These are phyloP conservation scores for Xenops minutus DNA, from an alignment of 2,797 vertebrate species.

Conservation along the genomic window DNA sequence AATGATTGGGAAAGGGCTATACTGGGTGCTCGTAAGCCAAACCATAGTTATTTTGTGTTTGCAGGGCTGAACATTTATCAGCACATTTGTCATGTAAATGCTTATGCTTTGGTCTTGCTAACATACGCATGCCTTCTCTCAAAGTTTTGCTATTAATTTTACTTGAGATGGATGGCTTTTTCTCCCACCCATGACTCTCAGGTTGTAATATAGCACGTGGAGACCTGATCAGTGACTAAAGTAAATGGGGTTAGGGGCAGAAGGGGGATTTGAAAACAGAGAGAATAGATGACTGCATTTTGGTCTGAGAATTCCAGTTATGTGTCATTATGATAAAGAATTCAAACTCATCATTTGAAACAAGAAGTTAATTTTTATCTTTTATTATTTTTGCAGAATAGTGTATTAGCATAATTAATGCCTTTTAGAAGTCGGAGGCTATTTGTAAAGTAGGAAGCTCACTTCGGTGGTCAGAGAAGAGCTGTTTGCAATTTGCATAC, in stretches of 20 bases:
- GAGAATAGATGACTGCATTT: slow-evolving; percentile 46
- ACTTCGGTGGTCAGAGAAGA: slow-evolving; percentile 2
- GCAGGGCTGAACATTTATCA: slow-evolving; percentile 16
- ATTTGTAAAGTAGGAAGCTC: slow-evolving; percentile 55
- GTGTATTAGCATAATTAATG: slow-evolving; percentile 47
- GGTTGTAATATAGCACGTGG: neutral
- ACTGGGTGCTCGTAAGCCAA: slow-evolving; percentile 26
- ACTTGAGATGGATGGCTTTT: slow-evolving; percentile 17
- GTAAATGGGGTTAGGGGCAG: neutral
- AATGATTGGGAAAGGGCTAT: slow-evolving; percentile 2
- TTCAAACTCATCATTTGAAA: slow-evolving; percentile 57
- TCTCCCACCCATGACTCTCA: slow-evolving; percentile 38
- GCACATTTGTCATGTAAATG: neutral
- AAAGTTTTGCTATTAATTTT: slow-evolving; percentile 61
- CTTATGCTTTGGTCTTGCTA: slow-evolving; percentile 14
- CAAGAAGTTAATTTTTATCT: slow-evolving; percentile 14
- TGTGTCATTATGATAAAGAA: slow-evolving; percentile 36
- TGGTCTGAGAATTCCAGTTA: slow-evolving; percentile 34
- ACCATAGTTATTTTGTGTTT: slow-evolving; percentile 38
- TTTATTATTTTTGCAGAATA: slow-evolving; percentile 18
- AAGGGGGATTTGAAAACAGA: slow-evolving; percentile 2
- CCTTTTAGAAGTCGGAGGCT: slow-evolving; percentile 50
- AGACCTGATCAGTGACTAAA: slow-evolving; percentile 8
- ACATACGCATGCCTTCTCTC: neutral
- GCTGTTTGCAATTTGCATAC: slow-evolving; percentile 5